Percentiles rank a stretch among this genome's conserved stretches.
Conservation (phyloP, 2,888 invertebrate species). For the Chesias legatella region DNA sequence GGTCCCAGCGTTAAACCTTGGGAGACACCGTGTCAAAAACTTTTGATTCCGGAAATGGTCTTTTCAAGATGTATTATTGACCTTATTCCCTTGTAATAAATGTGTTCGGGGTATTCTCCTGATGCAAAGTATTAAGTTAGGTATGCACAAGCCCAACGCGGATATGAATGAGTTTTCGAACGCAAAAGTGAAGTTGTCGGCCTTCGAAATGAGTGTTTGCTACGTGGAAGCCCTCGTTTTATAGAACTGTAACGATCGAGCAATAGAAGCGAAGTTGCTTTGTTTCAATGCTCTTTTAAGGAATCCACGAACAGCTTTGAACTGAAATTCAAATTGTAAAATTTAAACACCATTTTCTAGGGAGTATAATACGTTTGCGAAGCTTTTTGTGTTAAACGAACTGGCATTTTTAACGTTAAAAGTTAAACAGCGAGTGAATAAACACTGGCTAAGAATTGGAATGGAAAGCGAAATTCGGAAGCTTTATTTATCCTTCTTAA, state of each 20-base stretch:
- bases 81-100: constrained; percentile 34
- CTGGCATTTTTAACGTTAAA: constrained; percentile 6
- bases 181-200: constrained; percentile 58
- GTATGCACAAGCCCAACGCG: constrained; percentile 50
- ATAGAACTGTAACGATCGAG: constrained; percentile 16
- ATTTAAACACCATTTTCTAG: background rate
- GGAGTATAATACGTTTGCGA: background rate
- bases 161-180: constrained; percentile 64
- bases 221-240: constrained; percentile 25
- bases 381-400: constrained; percentile 11
- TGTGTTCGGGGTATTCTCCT: constrained; percentile 18
- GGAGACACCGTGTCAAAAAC: constrained; percentile 32
- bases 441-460: constrained; percentile 3
- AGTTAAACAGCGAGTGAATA: background rate
- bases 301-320: constrained; percentile 5
- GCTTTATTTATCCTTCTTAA: background rate
- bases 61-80: constrained; percentile 23
- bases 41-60: constrained; percentile 21
- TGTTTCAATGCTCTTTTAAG: constrained; percentile 10
- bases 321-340: constrained; percentile 12
- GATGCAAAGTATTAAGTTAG: constrained; percentile 30
- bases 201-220: constrained; percentile 56
- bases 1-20: constrained; percentile 45
- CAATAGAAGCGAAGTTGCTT: constrained; percentile 18
- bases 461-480: constrained; percentile 5